Conservation (phyloP, 2,888 invertebrate genomes). For the Frankliniella fusca region DNA sequence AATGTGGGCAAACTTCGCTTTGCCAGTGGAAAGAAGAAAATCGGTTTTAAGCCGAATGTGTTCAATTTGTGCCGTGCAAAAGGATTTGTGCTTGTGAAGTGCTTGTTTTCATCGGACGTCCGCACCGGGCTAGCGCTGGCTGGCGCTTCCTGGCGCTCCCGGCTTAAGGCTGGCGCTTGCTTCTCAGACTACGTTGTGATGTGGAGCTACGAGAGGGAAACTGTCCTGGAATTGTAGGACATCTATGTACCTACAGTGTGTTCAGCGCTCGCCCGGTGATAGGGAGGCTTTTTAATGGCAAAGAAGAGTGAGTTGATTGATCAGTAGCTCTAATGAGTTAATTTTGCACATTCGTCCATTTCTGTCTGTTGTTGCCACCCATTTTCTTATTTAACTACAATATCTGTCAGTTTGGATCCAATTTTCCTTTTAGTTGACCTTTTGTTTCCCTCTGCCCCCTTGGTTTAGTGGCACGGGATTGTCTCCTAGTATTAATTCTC, state of each 20-base stretch:
- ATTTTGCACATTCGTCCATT: background rate
- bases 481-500: too few relatives aligned
- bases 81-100: background rate
- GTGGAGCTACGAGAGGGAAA: too few relatives aligned
- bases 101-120: background rate
- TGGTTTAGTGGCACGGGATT: background rate
- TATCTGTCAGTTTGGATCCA: background rate
- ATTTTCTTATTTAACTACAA: background rate
- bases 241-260: background rate
- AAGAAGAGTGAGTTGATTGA: background rate
- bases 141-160: too few relatives aligned
- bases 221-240: conserved; percentile 6
- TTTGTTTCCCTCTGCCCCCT: background rate
- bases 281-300: conserved; percentile 24
- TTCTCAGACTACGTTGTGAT: too few relatives aligned
- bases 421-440: background rate
- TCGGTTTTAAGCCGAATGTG: background rate
- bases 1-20: background rate
- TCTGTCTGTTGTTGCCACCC: background rate
- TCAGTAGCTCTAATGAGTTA: background rate
- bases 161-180: too few relatives aligned
- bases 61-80: background rate
- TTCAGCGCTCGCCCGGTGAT: background rate
- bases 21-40: background rate
- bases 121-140: background rate